Evolutionary conservation across 2,113 vertebrate genomes (phyloP).

Genomic region (Nothobranchius kuhntae): DNA sequence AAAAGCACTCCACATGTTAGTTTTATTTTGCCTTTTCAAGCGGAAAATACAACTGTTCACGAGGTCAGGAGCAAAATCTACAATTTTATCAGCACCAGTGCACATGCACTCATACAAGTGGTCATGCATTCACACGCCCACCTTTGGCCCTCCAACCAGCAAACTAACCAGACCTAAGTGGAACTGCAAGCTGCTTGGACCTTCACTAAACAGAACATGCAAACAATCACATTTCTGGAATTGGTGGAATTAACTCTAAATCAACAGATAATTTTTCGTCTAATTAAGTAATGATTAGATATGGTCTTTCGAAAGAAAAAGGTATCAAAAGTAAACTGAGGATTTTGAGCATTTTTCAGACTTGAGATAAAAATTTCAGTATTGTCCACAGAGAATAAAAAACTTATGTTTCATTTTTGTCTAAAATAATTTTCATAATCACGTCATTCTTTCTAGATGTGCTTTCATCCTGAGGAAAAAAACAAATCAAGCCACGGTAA

Average conservation of each 20-base stretch:
- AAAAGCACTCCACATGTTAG: conserved; percentile 20
- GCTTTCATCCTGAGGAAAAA: too few species aligned
- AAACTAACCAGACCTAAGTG: background rate
- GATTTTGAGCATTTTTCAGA: too few species aligned
- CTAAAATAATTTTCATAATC: too few species aligned
- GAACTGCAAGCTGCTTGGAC: conserved; percentile 11
- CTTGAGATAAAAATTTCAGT: too few species aligned
- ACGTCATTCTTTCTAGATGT: too few species aligned
- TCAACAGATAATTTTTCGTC: background rate
- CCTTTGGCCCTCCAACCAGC: conserved; percentile 25
- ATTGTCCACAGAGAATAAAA: too few species aligned
- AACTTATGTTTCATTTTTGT: too few species aligned
- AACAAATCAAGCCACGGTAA: too few species aligned
- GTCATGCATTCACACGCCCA: conserved; percentile 8
- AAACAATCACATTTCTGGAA: background rate
- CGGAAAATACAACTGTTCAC: conserved; percentile 25
- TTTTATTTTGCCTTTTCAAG: conserved; percentile 27
- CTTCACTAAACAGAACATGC: background rate
- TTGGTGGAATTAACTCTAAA: background rate
- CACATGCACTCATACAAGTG: background rate
- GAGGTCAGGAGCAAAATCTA: conserved; percentile 39
- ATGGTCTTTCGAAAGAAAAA: too few species aligned
- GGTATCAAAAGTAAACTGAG: too few species aligned
- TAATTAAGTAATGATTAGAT: too few species aligned
- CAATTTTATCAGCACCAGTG: conserved; percentile 16